phyloP scores from a whole-genome alignment of 2,888 invertebrate genomes.

The Drosophila robusta region DNA sequence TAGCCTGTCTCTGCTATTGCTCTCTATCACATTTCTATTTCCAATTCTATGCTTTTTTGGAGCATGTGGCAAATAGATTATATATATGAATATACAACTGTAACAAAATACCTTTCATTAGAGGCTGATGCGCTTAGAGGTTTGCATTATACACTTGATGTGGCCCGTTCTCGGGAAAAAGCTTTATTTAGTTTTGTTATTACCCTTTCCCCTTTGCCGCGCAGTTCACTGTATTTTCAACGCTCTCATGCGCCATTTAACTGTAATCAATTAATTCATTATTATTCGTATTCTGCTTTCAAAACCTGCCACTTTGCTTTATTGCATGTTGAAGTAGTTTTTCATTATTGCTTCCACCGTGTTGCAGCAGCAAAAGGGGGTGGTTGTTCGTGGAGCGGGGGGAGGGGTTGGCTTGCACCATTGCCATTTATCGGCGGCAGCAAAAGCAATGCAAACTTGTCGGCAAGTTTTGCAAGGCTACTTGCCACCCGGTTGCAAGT shows the following conservation, averaged over 20 bases:
- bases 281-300: slow-evolving; percentile 71
- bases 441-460: slow-evolving; percentile 62
- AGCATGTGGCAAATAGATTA: too few relatives aligned
- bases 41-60: slow-evolving; percentile 9
- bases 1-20: slow-evolving; percentile 61
- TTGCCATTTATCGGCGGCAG: slow-evolving; percentile 33
- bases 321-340: slow-evolving; percentile 76
- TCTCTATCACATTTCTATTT: slow-evolving; percentile 9
- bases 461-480: slow-evolving; percentile 64
- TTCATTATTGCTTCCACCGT: slow-evolving; percentile 68
- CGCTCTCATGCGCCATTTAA: slow-evolving; percentile 61
- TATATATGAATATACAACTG: slow-evolving; percentile 28
- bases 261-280: slow-evolving; percentile 78
- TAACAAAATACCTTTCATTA: slow-evolving; percentile 53
- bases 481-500: slow-evolving; percentile 44
- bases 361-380: slow-evolving; percentile 39
- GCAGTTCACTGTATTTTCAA: background rate
- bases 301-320: slow-evolving; percentile 75
- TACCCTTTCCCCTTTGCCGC: background rate
- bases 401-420: background rate
- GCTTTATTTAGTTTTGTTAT: slow-evolving; percentile 41
- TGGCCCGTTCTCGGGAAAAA: slow-evolving; percentile 25
- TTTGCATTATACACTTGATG: slow-evolving; percentile 47
- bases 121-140: slow-evolving; percentile 33
- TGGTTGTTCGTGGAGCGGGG: background rate